Base-by-base conservation (phyloP, 2,113 vertebrate species). In the Colaptes auratus region DNA sequence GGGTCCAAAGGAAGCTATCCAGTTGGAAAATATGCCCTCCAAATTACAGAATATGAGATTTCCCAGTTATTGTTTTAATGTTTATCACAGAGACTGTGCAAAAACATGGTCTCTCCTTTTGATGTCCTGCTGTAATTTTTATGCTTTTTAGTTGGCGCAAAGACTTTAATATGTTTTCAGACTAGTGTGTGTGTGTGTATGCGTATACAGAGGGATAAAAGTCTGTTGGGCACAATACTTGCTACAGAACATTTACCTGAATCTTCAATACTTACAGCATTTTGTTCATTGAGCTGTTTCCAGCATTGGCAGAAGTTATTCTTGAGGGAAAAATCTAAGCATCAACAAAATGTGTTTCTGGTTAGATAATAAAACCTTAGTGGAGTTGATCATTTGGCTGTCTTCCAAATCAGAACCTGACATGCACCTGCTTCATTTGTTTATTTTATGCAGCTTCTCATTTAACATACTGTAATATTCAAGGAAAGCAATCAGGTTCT, bases 281-380 rank as follows among this genome's bases (percentile, higher is more conserved):
- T 96, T 91, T 90, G 65, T 80, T 97, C 89, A 83, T 63, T 95
- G 92, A 95, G 80, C 90, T 52, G 56, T 89, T 96, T 89, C 93
- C 77, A 91, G 55, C 17, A 63, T 52, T 98, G 97, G 97, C 97
- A 97, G 84, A 95, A 94, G 39, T 95, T 96, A 96, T 88, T 90
- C 96, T 94, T 87, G 61, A 67, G 97, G 96, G 96, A 95, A 92
- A 96, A 93, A 72, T 94, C 82, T 92, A 79, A 97, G 96, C 94
- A 95, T 95, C 96, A 97, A 95, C 96, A 97, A 97, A 98, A 97
- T 95, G 95, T 97, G 97, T 97, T 97, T 97, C 96, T 44, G 27
- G 92, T 97, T 97, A 98, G 96, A 96, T 97, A 97, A 96, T 97
- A 97, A 97, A 97, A 85, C 90, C 89, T 93, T 95, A 85, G 86